Conservation (phyloP, 2,113 vertebrate species). For the Salminus brasiliensis region DNA sequence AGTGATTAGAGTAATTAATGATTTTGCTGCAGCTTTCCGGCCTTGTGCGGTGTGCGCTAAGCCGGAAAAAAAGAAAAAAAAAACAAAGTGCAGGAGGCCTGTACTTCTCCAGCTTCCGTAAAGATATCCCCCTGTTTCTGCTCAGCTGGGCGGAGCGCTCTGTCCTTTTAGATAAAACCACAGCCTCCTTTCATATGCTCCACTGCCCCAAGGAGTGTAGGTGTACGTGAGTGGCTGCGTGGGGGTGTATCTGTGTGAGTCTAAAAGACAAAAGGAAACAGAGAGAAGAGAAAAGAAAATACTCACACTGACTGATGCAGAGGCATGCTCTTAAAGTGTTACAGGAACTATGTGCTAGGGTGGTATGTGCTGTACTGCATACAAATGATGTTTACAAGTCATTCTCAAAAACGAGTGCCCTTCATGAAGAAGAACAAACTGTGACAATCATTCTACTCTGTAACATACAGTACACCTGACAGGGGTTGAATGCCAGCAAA, state of each 20-base stretch:
- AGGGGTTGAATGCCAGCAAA: too few species aligned
- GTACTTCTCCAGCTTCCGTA: conserved; percentile 67
- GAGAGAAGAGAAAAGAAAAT: too few species aligned
- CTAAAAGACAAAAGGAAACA: too few species aligned
- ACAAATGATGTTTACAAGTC: too few species aligned
- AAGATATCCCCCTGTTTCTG: conserved; percentile 72
- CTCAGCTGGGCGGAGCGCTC: conserved; percentile 66
- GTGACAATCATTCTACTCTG: too few species aligned
- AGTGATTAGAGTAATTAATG: conserved; percentile 79
- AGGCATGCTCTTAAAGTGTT: background rate
- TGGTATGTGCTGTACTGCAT: too few species aligned
- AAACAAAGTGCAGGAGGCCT: conserved; percentile 59
- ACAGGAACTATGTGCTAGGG: background rate
- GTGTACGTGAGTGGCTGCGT: conserved; percentile 17
- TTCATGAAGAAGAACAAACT: too few species aligned
- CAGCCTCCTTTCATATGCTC: conserved; percentile 63
- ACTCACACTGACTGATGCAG: too few species aligned
- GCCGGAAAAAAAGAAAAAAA: background rate
- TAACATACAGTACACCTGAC: too few species aligned
- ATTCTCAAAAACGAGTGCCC: too few species aligned
- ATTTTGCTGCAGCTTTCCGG: conserved; percentile 69
- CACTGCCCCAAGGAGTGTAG: conserved; percentile 38
- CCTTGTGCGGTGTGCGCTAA: conserved; percentile 60
- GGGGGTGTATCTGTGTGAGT: conserved; percentile 7
- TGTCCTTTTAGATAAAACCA: conserved; percentile 62